Base-by-base conservation (phyloP, 2,113 vertebrate species). In the Burhinus oedicnemus region DNA sequence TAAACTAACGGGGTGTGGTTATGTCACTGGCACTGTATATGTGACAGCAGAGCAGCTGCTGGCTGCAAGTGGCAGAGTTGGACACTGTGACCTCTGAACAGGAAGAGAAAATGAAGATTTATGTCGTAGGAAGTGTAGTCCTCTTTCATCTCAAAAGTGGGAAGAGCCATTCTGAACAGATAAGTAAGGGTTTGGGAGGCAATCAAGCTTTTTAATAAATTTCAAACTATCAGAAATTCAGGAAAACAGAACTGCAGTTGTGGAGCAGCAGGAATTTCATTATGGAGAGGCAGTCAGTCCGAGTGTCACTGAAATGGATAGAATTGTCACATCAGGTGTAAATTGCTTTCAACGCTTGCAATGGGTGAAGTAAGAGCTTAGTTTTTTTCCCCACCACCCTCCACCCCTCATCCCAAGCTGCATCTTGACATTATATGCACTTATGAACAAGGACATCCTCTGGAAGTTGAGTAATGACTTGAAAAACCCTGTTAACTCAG, bases 401-500 rank as follows among this genome's bases (percentile, higher is more conserved):
- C 34, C 5, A 5, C n/a, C 54, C 69, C 32, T 57, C 62, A 49
- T 64, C 69, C 49, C 68, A 65, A 30, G 49, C 51, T 72, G 54
- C 61, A 60, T 57, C 52, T 82, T 83, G 38, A 57, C 22, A 2
- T 62, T 60, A 12, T 17, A 51, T 0, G 1, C 66, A 30, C 34
- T 69, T 91, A 58, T 19, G 66, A 92, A 82, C 40, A 76, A 78
- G 80, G 78, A 64, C 36, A 38, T 83, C 62, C n/a, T 87, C 78
- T 93, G 62, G 36, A 88, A 86, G 74, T 0, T 74, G 65, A 79
- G 54, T 52, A 90, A 69, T 72, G 42, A 30, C 69, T 96, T 93
- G 81, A 90, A 92, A 89, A 92, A 30, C 62, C 70, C 36, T 89
- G 30, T 65, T 87, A 94, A 70, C 44, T 93, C 70, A 60, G 78